Evolutionary conservation across 2,888 invertebrate species (phyloP), one percentile per base, ranked within the genome.

Genomic region (Aspidapion aeneum): DNA sequence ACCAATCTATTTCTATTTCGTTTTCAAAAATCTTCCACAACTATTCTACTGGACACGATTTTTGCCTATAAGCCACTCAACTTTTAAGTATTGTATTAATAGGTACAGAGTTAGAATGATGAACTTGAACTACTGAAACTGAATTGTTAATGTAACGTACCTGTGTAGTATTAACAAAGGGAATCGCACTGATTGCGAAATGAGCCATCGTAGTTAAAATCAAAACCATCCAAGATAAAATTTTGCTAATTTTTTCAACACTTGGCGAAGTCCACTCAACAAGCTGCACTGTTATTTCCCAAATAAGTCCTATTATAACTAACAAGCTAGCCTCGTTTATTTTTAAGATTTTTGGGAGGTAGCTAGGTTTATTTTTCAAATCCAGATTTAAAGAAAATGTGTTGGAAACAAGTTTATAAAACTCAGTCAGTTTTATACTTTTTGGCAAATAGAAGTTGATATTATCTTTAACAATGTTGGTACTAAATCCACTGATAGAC

Each of bases 141-240:
- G n/a, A n/a, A n/a, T n/a, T n/a, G n/a, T n/a, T n/a, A n/a, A n/a
- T n/a, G n/a, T n/a, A n/a, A 66, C 71, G 69, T 55, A 72, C 66
- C 66, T 73, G 67, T 55, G 69, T 55, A 21, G 61, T 61, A 20
- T 67, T 61, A 20, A 66, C 59, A 54, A 59, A 68, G 19, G 65
- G 57, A 1, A 58, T 55, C 18, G 62, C 59, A 9, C 55, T 55
- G 16, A 60, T 52, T 55, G 54, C 63, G 55, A 69, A 62, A 18
- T 52, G 55, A 7, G 68, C 52, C 58, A 65, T 63, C 16, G 70
- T 68, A 22, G 64, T 66, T 50, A 70, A 60, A 2, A 68, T 18
- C 12, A 74, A 50, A 57, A 72, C 64, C 48, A 69, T 63, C 75
- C 74, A 75, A 17, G 72, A 69, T 21, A 74, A 60, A 20, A 69